Evolutionary conservation across 2,888 invertebrate genomes (phyloP), one percentile per base, ranked within the genome.

Genomic region (Mesorhabditis sp.): DNA sequence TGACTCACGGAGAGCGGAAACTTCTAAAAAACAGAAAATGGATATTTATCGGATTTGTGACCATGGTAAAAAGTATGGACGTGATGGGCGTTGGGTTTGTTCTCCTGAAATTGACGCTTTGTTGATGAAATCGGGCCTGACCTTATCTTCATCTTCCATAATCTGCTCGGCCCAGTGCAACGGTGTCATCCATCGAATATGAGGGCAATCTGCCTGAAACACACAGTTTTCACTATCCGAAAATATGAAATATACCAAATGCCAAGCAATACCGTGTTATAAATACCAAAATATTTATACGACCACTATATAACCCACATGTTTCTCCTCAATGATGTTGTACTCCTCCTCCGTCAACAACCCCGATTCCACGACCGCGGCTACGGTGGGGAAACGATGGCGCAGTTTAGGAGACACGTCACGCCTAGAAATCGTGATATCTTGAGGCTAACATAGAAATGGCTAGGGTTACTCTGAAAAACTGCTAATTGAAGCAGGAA

Each of bases 311-410:
- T 63, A 41, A 63, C 72, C 50, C 41, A 76, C 75, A 70, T 75
- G 74, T 10, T 74, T 70, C 58, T 72, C 69, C 43, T 87, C 86
- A 70, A 86, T 83, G 62, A 86, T 80, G 28, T 82, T 72, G 15
- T 82, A 82, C 71, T 88, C 88, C 42, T 86, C 86, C 43, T 85
- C 82, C 4, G 87, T 86, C 75, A 88, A 83, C 58, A 85, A 66
- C 83, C 88, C 88, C 68, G 86, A 85, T 64, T 87, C 85, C 10
- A 87, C 86, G 43, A 88, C 82, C 72, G 87, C 86, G 45, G 86
- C 83, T 61, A 87, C 70, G 2, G 85, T 86, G 0, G 88, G 87
- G 74, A 87, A 88, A 15, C 79, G 74, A 5, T 76, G 70, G 3
- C 80, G 74, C 10, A 80, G 76, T 66, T 79, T 77, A 10, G 75